Conservation (phyloP, 1,140 invertebrate genomes). For the Ceratoteleas bidentatus region DNA sequence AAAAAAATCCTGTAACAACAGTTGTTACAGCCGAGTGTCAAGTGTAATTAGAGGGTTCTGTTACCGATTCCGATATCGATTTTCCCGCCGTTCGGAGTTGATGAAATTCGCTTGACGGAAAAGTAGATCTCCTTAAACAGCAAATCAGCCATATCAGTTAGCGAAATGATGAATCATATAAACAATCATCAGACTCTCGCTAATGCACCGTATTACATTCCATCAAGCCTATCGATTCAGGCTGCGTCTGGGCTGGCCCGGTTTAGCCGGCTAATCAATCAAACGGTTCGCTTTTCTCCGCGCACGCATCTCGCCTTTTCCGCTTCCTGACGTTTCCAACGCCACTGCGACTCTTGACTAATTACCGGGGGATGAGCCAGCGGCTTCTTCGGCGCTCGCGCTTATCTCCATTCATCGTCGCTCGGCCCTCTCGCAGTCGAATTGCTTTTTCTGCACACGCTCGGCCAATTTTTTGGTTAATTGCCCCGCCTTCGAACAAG, state of each 20-base stretch:
- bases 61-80: not conserved
- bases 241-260: conserved; percentile 23
- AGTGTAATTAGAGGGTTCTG: too few relatives aligned
- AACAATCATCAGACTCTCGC: conserved; percentile 36
- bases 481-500: conserved; percentile 71
- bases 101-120: too few relatives aligned
- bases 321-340: conserved; percentile 65
- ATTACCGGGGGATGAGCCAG: conserved; percentile 80
- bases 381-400: conserved; percentile 73
- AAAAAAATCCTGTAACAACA: too few relatives aligned
- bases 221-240: conserved; percentile 44
- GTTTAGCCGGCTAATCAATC: conserved; percentile 60
- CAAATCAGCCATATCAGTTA: conserved; percentile 24
- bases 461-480: conserved; percentile 79
- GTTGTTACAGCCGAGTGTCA: too few relatives aligned
- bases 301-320: conserved; percentile 56
- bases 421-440: conserved; percentile 73
- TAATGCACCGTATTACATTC: conserved; percentile 47
- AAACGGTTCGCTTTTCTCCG: conserved; percentile 44
- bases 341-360: conserved; percentile 77
- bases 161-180: conserved; percentile 49
- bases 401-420: conserved; percentile 75
- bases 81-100: not conserved
- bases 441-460: conserved; percentile 76
- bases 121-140: conserved; percentile 8